Conservation (phyloP, 2,797 vertebrate species). For the Merluccius polli region DNA sequence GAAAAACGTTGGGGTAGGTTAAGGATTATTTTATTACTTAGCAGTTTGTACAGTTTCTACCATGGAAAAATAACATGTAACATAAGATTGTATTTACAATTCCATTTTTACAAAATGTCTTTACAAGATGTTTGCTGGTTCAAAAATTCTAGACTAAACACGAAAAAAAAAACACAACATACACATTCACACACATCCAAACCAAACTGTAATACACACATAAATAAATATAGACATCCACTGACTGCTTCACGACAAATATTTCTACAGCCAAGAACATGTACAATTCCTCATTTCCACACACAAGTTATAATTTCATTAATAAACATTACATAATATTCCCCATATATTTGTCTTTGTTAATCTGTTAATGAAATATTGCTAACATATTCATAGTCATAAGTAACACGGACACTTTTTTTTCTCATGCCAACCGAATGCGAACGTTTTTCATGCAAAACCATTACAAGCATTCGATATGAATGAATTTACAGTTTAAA, state of each 20-base stretch:
- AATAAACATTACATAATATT: slow-evolving; percentile 76
- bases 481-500: slow-evolving; percentile 77
- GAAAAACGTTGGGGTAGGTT: slow-evolving; percentile 48
- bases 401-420: slow-evolving; percentile 71
- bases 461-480: slow-evolving; percentile 71
- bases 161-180: slow-evolving; percentile 68
- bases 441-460: slow-evolving; percentile 82
- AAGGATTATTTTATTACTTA: slow-evolving; percentile 88
- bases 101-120: slow-evolving; percentile 87
- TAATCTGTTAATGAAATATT: slow-evolving; percentile 80
- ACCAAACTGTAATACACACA: slow-evolving; percentile 82
- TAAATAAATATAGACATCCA: slow-evolving; percentile 95
- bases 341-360: slow-evolving; percentile 80
- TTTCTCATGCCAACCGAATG: slow-evolving; percentile 78
- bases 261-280: slow-evolving; percentile 83
- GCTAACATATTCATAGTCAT: slow-evolving; percentile 76
- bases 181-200: slow-evolving; percentile 75
- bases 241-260: slow-evolving; percentile 76
- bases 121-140: slow-evolving; percentile 81
- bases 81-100: slow-evolving; percentile 91
- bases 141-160: slow-evolving; percentile 69
- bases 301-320: slow-evolving; percentile 78
- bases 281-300: slow-evolving; percentile 72
- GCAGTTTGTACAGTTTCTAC: slow-evolving; percentile 91
- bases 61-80: slow-evolving; percentile 84